These are phyloP conservation scores for Lordiphosa clarofinis DNA, from an alignment of 1,140 invertebrate genomes.

Conservation along the genomic window DNA sequence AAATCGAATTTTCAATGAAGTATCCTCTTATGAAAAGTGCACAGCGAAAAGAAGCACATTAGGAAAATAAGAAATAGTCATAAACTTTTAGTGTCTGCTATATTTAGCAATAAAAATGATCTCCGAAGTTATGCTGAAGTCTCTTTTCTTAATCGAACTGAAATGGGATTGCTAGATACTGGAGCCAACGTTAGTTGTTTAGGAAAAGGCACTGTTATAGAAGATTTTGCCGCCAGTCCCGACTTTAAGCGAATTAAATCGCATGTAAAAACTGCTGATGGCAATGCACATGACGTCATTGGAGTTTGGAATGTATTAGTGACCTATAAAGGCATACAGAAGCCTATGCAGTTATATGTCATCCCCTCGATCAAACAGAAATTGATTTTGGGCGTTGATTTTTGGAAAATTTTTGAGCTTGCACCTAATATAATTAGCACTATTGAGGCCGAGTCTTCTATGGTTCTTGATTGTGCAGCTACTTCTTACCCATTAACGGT, in stretches of 20 bases:
- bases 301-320: neutral
- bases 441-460: too few species aligned
- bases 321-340: neutral
- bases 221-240: neutral
- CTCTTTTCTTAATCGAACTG: too few species aligned
- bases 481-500: too few species aligned
- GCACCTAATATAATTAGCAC: too few species aligned
- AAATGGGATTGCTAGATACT: neutral
- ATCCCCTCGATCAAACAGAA: constrained; percentile 1
- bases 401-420: neutral
- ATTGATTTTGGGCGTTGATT: neutral
- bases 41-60: too few species aligned
- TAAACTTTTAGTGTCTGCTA: too few species aligned
- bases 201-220: neutral
- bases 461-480: too few species aligned
- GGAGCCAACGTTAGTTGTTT: constrained; percentile 1
- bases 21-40: too few species aligned
- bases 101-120: too few species aligned
- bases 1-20: too few species aligned
- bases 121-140: too few species aligned
- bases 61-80: too few species aligned
- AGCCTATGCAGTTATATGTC: neutral
- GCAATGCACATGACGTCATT: neutral
- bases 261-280: constrained; percentile 1
- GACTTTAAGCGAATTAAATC: constrained; percentile 2